Base-by-base conservation (phyloP, 2,888 invertebrate genomes). In the Ganaspis brasiliensis region DNA sequence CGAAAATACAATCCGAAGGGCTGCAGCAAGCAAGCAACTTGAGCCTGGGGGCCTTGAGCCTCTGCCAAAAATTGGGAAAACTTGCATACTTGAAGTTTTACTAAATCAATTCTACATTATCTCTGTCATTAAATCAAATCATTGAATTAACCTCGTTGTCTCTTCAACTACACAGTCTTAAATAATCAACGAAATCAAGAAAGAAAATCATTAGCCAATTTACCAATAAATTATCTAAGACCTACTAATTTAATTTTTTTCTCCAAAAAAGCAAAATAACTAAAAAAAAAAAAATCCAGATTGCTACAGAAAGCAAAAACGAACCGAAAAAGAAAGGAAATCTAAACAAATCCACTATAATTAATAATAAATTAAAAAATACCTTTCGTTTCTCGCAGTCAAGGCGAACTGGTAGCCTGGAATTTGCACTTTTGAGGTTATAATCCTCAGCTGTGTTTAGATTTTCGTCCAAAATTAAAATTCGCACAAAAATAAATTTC, bases 1-100 rank as follows among this genome's bases (percentile, higher is more conserved):
- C 86, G 82, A 91, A 91, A 91, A 91, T 91, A 91, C 85, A 84
- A 83, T 84, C 74, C 79, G 82, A 89, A 90, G 90, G 91, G 89
- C 87, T 84, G 81, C 78, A 75, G 79, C 78, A 77, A 72, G 74
- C 76, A 77, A 79, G 67, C 80, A 76, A 81, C 83, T 81, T 80
- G 79, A 73, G 77, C 77, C 81, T 80, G 78, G 82, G 81, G 87
- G 86, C 89, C 89, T 89, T 89, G 89, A 89, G 87, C 77, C 70
- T 70, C 79, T 88, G 89, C 89, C 88, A 89, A 87, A 86, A 87
- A 89, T 88, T 85, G 88, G 82, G 87, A 89, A 88, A 88, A 89
- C 84, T 70, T 59, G 74, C 78, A 76, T 79, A 79, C 82, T 79
- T 82, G 79, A 80, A 75, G 80, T 14, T 75, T 71, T 56, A 79